A percentile compares a stretch with the other conserved stretches of the same genome.
Conservation (phyloP, 2,888 invertebrate genomes). For the Lithophane socia region DNA sequence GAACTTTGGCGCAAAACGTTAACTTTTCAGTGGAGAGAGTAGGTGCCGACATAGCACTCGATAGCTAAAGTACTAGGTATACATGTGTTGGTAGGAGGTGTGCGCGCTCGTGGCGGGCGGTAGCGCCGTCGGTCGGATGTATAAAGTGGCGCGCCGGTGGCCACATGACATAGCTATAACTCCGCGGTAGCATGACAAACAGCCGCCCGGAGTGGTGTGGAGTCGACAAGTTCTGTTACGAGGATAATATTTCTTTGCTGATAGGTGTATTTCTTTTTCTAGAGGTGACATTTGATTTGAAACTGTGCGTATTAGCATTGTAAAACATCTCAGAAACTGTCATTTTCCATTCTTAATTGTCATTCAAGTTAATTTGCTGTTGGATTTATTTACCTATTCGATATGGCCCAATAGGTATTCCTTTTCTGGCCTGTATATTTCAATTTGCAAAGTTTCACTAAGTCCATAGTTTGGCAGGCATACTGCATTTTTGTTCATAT, state of each 20-base stretch:
- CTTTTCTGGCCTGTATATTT: background rate
- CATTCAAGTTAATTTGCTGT: background rate
- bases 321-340: background rate
- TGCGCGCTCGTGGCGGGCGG: slow-evolving; percentile 81
- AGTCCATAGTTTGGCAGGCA: background rate
- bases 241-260: slow-evolving; percentile 52
- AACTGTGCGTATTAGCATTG: background rate
- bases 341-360: background rate
- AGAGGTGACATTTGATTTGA: background rate
- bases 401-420: no score
- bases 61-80: slow-evolving; percentile 68
- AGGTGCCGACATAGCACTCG: slow-evolving; percentile 68
- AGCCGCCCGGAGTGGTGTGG: slow-evolving; percentile 78
- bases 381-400: background rate
- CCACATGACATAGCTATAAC: slow-evolving; percentile 90
- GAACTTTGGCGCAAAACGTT: slow-evolving; percentile 60
- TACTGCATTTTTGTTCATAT: background rate
- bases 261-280: background rate
- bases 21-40: slow-evolving; percentile 65
- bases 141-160: slow-evolving; percentile 90
- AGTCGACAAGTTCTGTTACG: slow-evolving; percentile 70
- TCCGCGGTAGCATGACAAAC: slow-evolving; percentile 89
- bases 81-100: slow-evolving; percentile 73
- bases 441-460: background rate
- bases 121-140: slow-evolving; percentile 85